Conservation (phyloP, 2,113 vertebrate species). For the Lanius ludovicianus region DNA sequence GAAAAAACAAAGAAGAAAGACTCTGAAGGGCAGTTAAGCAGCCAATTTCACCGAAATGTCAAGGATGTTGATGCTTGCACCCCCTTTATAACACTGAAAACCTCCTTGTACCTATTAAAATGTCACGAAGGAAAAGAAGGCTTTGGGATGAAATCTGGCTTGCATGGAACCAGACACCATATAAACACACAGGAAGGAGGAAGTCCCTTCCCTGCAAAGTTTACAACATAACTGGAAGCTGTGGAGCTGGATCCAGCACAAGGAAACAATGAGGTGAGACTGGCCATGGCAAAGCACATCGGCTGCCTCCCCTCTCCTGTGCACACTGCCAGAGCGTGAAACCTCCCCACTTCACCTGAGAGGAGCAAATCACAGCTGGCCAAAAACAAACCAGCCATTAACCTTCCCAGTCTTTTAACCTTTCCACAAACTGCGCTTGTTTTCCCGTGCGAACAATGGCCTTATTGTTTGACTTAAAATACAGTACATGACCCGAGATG, state of each 20-base stretch:
- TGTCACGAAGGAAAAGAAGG: background rate
- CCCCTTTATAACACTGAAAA: background rate
- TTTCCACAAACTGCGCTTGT: conserved; percentile 64
- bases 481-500: conserved; percentile 68
- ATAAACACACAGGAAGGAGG: background rate
- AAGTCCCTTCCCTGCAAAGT: background rate
- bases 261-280: accelerated
- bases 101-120: background rate
- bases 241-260: background rate
- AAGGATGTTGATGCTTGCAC: background rate
- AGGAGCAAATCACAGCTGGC: background rate
- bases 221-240: background rate
- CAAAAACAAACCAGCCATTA: conserved; percentile 59
- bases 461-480: conserved; percentile 73
- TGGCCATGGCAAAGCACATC: background rate
- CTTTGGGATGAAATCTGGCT: background rate
- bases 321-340: background rate
- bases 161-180: background rate
- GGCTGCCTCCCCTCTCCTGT: background rate
- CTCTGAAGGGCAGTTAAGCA: background rate
- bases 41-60: background rate
- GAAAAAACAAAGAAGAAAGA: background rate
- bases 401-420: conserved; percentile 63
- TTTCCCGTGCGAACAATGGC: conserved; percentile 74
- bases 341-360: conserved; percentile 24